Percentiles rank a stretch among this genome's conserved stretches.
Conservation (phyloP, 1,140 invertebrate species). For the Pteromalus puparum region DNA sequence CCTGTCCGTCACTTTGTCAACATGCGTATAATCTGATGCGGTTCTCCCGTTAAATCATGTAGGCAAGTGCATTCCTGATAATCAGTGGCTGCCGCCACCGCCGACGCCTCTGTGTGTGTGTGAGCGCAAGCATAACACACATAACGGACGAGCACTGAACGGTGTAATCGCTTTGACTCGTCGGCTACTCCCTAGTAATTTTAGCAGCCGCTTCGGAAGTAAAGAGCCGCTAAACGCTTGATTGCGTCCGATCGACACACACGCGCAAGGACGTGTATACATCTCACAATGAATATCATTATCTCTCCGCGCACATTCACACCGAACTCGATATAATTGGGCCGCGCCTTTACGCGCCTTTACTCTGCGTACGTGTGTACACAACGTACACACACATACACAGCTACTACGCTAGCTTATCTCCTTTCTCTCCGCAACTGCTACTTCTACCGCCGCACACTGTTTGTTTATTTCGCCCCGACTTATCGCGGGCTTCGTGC, state of each 20-base stretch:
- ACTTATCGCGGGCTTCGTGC: conserved; percentile 7
- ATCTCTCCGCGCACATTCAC: background rate
- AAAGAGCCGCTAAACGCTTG: conserved; percentile 63
- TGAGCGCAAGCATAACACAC: conserved; percentile 19
- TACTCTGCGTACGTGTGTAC: background rate
- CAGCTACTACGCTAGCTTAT: background rate
- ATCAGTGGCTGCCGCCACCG: conserved; percentile 54
- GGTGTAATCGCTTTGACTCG: conserved; percentile 65
- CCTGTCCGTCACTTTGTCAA: conserved; percentile 70
- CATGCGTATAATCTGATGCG: conserved; percentile 64
- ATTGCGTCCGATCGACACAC: conserved; percentile 56
- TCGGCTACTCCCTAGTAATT: conserved; percentile 58
- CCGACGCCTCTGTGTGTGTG: conserved; percentile 36
- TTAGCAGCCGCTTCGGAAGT: conserved; percentile 58
- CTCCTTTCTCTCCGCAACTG: background rate
- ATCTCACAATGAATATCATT: background rate
- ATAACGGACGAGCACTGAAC: conserved; percentile 64
- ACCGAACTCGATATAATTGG: background rate
- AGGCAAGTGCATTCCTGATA: conserved; percentile 64
- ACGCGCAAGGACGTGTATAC: background rate
- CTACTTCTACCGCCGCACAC: background rate
- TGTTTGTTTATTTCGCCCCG: background rate
- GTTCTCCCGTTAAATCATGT: conserved; percentile 65
- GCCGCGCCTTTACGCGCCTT: background rate
- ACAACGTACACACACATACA: too few species aligned